Conservation (phyloP, 2,113 vertebrate species). For the Lophura nycthemera region DNA sequence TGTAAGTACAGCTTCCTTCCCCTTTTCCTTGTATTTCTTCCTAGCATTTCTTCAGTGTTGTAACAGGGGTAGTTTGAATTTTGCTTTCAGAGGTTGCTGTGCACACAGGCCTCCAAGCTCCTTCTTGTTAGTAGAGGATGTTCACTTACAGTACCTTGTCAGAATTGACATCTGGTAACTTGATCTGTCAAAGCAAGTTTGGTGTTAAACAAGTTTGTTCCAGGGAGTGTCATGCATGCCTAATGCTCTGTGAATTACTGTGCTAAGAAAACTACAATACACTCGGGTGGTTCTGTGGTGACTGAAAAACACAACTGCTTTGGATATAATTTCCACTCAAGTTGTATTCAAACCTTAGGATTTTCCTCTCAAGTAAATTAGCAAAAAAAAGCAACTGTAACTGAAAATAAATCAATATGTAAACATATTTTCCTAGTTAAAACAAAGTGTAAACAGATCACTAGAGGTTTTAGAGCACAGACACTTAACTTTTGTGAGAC, state of each 20-base stretch:
- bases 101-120: background rate
- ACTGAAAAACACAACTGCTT: conserved; percentile 38
- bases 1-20: background rate
- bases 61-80: background rate
- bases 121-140: background rate
- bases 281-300: conserved; percentile 8
- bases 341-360: background rate
- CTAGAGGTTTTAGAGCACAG: background rate
- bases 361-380: conserved; percentile 42
- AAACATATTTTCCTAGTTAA: conserved; percentile 28
- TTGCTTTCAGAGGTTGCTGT: background rate
- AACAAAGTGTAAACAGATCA: conserved; percentile 32
- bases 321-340: conserved; percentile 36
- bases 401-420: background rate
- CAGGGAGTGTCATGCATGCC: background rate
- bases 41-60: background rate
- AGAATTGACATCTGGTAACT: conserved; percentile 28
- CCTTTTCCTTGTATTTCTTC: background rate
- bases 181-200: conserved; percentile 33
- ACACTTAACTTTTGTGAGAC: background rate
- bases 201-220: conserved; percentile 20
- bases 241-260: background rate
- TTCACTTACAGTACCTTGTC: background rate
- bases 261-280: conserved; percentile 35
- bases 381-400: conserved; percentile 14